phyloP scores from a whole-genome alignment of 2,888 invertebrate species.

The Bembecia ichneumoniformis region DNA sequence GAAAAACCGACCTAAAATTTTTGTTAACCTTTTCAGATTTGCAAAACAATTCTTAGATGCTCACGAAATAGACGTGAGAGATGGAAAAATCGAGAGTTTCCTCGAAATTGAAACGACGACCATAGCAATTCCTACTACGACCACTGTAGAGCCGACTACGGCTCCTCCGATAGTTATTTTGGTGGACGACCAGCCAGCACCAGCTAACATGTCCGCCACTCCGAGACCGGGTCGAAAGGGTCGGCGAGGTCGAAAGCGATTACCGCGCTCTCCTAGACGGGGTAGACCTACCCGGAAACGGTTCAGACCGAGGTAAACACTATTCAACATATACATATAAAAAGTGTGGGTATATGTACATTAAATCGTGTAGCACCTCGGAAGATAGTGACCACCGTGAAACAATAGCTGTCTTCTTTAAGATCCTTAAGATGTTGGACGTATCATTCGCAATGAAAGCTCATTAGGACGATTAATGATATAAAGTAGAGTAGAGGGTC shows the following conservation, averaged over 20 bases:
- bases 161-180: constrained; percentile 54
- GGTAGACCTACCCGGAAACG: constrained; percentile 62
- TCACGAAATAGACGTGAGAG: constrained; percentile 68
- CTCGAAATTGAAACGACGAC: constrained; percentile 48
- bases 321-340: no score
- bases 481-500: no score
- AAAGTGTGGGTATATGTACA: no score
- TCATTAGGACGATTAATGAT: no score
- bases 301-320: constrained; percentile 50
- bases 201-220: constrained; percentile 38
- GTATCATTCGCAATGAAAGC: no score
- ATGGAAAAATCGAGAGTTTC: constrained; percentile 49
- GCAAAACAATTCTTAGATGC: constrained; percentile 81
- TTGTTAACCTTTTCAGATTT: constrained; percentile 50
- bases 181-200: constrained; percentile 60
- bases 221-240: constrained; percentile 44
- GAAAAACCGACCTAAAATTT: not conserved
- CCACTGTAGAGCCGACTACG: constrained; percentile 39
- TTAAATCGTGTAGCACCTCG: no score
- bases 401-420: no score
- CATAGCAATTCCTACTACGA: constrained; percentile 35
- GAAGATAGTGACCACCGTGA: no score
- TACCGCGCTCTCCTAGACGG: constrained; percentile 56
- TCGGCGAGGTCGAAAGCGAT: constrained; percentile 45
- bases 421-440: no score